Base-by-base conservation (phyloP, 2,888 invertebrate genomes). In the Aporophyla lueneburgensis region DNA sequence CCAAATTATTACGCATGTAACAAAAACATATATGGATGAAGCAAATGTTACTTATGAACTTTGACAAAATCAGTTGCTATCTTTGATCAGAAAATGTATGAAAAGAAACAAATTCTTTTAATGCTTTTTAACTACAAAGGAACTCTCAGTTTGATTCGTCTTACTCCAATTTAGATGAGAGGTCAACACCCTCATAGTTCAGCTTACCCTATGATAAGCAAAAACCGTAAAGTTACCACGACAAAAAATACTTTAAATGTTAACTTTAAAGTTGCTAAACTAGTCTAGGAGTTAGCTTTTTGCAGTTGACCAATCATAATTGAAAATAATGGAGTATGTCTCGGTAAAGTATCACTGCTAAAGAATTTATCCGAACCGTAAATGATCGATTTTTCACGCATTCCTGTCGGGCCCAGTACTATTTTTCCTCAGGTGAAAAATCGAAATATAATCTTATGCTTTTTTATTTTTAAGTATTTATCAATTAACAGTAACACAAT, bases 311-410 rank as follows among this genome's bases (percentile, higher is more conserved):
- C 85, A 83, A 83, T 82, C 72, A 79, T 77, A 83, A 90, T 89
- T 71, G 80, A 71, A 84, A 81, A 80, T 88, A 91, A 91, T 89
- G 88, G 92, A 88, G 89, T 92, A 91, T 92, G 40, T 77, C 90
- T 90, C 90, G 86, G 71, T 40, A 61, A 88, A 87, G 80, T 86
- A 89, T 85, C 92, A 92, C 91, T 89, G 84, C 88, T 62, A 79
- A 81, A 80, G 89, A 74, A 78, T 78, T 86, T 85, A 89, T 88
- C 89, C 91, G 91, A 93, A 93, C 94, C 94, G 92, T 94, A 88
- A 86, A 93, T 81, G 86, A 95, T 95, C 91, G 91, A 94, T 94
- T 95, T 80, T 91, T 82, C 74, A 90, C 89, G 92, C 90, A 89
- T 91, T 91, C 91, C 90, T 89, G 82, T 81, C 83, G 84, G 66